Evolutionary conservation across 2,888 invertebrate species (phyloP).

Genomic region (Netelia fuscicornis): DNA sequence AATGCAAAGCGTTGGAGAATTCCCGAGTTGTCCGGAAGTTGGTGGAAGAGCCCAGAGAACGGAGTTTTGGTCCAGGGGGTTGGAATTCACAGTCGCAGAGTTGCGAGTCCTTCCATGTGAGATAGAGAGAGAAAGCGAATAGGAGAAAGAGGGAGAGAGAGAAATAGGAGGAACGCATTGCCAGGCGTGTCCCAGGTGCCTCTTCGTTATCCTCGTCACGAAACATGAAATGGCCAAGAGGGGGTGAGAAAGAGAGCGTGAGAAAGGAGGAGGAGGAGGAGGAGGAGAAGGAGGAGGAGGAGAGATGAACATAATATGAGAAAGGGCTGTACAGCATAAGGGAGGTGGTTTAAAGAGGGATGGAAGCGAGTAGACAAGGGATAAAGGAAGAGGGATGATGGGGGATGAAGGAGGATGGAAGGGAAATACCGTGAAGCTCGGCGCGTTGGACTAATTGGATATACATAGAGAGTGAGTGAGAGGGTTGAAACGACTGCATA

Average conservation of each 20-base stretch:
- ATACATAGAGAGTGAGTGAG: conserved; percentile 22
- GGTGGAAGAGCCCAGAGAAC: conserved; percentile 30
- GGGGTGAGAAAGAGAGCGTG: conserved; percentile 22
- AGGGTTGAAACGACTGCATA: conserved; percentile 1
- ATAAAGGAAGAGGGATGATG: neutral
- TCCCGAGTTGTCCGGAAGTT: conserved; percentile 64
- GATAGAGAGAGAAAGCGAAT: neutral
- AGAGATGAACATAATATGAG: neutral
- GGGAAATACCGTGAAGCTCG: conserved; percentile 56
- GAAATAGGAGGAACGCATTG: conserved; percentile 39
- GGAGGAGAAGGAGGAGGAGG: no score
- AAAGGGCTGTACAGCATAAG: no score
- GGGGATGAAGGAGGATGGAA: conserved; percentile 8
- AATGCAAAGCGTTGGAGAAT: conserved; percentile 55
- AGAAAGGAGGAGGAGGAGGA: conserved; percentile 4
- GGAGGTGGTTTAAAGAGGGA: neutral
- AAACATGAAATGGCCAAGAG: conserved; percentile 53
- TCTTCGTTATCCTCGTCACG: conserved; percentile 58
- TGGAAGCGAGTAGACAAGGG: conserved; percentile 2
- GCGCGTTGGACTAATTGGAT: conserved; percentile 63
- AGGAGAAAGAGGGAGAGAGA: conserved; percentile 2
- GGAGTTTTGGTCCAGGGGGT: conserved; percentile 38
- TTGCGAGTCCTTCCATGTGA: conserved; percentile 42
- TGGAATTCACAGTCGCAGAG: conserved; percentile 53
- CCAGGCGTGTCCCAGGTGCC: conserved; percentile 57